These are phyloP conservation scores for Wasmannia auropunctata DNA, from an alignment of 1,140 invertebrate genomes.

Conservation along the genomic window DNA sequence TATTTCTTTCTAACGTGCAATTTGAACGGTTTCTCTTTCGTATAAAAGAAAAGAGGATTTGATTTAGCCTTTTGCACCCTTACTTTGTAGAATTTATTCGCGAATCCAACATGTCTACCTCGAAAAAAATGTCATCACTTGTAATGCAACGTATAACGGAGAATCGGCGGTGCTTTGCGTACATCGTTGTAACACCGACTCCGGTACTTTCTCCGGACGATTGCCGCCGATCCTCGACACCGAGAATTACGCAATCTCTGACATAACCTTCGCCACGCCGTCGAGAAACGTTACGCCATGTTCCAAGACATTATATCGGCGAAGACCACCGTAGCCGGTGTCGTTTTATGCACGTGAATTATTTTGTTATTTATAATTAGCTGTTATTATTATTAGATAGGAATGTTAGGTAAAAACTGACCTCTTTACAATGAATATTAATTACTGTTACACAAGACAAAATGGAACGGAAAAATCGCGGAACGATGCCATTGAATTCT, in stretches of 20 bases:
- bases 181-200: conserved; percentile 45
- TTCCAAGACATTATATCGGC: conserved; percentile 65
- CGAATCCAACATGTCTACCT: neutral
- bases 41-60: neutral
- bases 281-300: conserved; percentile 82
- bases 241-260: conserved; percentile 83
- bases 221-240: conserved; percentile 72
- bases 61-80: neutral
- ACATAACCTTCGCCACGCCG: conserved; percentile 85
- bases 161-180: conserved; percentile 33
- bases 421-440: neutral
- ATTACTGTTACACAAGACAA: neutral
- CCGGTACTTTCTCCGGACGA: conserved; percentile 79
- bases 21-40: neutral
- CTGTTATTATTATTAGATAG: neutral
- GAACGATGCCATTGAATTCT: neutral
- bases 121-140: neutral
- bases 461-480: neutral
- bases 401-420: neutral
- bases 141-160: conserved; percentile 3
- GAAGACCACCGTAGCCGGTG: neutral
- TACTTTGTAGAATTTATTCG: neutral
- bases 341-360: neutral
- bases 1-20: neutral
- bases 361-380: neutral